Base-by-base conservation (phyloP, 2,888 invertebrate species). In the Julus scandinavius region DNA sequence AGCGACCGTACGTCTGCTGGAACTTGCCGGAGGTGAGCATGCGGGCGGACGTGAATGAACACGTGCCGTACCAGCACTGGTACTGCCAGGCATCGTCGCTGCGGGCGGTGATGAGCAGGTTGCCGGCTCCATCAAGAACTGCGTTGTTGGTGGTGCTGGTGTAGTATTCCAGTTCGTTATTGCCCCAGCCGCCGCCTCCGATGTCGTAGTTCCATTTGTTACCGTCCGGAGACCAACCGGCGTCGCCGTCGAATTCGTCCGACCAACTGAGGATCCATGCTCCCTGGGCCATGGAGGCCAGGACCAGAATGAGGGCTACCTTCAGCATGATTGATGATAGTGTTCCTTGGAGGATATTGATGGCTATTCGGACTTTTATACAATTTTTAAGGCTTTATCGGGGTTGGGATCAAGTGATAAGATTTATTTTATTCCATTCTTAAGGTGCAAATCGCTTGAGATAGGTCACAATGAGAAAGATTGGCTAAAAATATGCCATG, bases 131-230 rank as follows among this genome's bases (percentile, higher is more conserved):
- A 38, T 88, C 88, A n/a, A 88, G n/a, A 13, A 7, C 29, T 2
- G 85, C 85, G 20, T 85, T 85, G 38, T 50, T 54, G 54, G 54
- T 2, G 13, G 7, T 49, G 17, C 13, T 13, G n/a, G 88, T 88
- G 85, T 88, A 88, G n/a, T 54, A 88, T n/a, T 88, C 54, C 11
- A 29, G 50, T 58, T 88, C 88, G 3, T 85, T 2, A 45, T 88
- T 88, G 40, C 85, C 88, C 88, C 88, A 88, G 9, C 87, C 87
- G 49, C 88, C 88, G 2, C 49, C 85, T 6, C 88, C 88, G 38
- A 85, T 50, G 85, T 88, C 88, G 54, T 54, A 88, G 29, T n/a
- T 38, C 88, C 88, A 88, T 11, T 85, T 45, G 85, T 1, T 50
- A 2, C 54, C 40, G 11, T 85, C 85, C 5, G 88, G 88, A 2